Conservation (phyloP, 2,888 invertebrate genomes). For the Scrobipalpa costella region DNA sequence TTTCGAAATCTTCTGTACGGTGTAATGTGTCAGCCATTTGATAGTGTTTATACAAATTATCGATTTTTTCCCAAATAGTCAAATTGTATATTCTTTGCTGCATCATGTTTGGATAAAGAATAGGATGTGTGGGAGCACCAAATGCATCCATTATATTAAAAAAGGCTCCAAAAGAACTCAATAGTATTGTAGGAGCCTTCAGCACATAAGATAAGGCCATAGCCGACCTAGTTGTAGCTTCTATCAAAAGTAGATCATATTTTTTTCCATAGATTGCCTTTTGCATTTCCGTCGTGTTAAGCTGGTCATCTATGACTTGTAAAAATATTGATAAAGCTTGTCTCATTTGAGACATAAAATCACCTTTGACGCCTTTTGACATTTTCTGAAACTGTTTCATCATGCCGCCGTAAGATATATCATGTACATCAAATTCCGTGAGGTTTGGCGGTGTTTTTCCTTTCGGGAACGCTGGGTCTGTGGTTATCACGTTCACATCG, state of each 20-base stretch:
- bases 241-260: background rate
- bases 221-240: background rate
- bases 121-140: slow-evolving; percentile 40
- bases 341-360: background rate
- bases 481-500: slow-evolving; percentile 56
- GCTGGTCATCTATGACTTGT: background rate
- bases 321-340: background rate
- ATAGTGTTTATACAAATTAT: slow-evolving; percentile 33
- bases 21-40: background rate
- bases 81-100: slow-evolving; percentile 40
- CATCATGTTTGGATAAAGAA: slow-evolving; percentile 35
- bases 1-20: background rate
- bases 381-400: background rate
- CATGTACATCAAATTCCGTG: slow-evolving; percentile 58
- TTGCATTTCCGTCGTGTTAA: background rate
- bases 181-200: slow-evolving; percentile 38
- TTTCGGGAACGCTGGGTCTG: slow-evolving; percentile 49
- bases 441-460: slow-evolving; percentile 46
- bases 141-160: slow-evolving; percentile 30
- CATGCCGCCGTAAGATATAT: slow-evolving; percentile 40
- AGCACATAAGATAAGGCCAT: background rate
- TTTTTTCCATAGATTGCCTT: background rate
- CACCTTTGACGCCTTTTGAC: background rate
- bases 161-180: slow-evolving; percentile 45
- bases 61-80: slow-evolving; percentile 41